Conservation (phyloP, 1,140 invertebrate species). For the Drosophila asahinai region DNA sequence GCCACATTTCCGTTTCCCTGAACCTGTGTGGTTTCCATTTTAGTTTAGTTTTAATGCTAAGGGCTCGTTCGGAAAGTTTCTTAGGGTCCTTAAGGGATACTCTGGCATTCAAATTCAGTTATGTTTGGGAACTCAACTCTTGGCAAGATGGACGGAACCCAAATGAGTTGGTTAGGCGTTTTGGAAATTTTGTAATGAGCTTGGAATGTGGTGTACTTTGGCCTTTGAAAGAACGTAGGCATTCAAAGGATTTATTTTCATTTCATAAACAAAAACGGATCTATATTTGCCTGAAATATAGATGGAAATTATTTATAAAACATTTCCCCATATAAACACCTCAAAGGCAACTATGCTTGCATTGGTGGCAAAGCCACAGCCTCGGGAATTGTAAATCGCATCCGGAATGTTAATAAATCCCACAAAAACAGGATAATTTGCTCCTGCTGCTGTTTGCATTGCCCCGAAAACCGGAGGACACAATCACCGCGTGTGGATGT, state of each 20-base stretch:
- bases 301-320: no score
- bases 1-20: not conserved
- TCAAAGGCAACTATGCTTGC: not conserved
- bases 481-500: conserved; percentile 11
- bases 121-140: not conserved
- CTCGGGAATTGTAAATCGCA: not conserved
- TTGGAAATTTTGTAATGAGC: not conserved
- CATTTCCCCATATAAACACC: not conserved
- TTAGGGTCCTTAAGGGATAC: conserved; percentile 5
- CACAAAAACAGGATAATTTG: conserved; percentile 28
- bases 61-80: conserved; percentile 12
- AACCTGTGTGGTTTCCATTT: conserved; percentile 14
- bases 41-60: conserved; percentile 12
- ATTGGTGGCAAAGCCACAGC: not conserved
- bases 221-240: not conserved
- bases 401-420: conserved; percentile 16
- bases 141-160: not conserved
- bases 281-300: not conserved
- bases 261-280: not conserved
- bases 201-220: not conserved
- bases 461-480: conserved; percentile 4
- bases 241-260: not conserved
- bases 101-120: conserved; percentile 11
- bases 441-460: conserved; percentile 8
- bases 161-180: not conserved